Percentiles rank a stretch among this genome's conserved stretches.
Conservation (phyloP, 2,113 vertebrate genomes). For the Cercocebus atys region DNA sequence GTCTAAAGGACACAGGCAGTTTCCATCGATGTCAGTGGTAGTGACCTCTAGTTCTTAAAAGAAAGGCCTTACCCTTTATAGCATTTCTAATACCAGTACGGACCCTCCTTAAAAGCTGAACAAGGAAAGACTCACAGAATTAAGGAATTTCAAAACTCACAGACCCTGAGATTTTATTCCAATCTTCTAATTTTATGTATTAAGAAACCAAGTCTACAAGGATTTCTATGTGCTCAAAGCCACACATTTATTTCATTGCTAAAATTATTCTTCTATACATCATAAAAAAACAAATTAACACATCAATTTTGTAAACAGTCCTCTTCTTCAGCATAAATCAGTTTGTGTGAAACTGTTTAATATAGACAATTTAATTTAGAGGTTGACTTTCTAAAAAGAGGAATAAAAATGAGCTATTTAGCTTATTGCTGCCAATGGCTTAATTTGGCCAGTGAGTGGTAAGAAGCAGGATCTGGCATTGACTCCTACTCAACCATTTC, state of each 20-base stretch:
- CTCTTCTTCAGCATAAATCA: not conserved
- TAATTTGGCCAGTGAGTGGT: not conserved
- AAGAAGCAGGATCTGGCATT: not conserved
- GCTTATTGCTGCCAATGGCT: not conserved
- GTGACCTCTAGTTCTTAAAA: constrained; percentile 52
- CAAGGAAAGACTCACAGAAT: not conserved
- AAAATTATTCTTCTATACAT: not conserved
- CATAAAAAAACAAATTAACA: not conserved
- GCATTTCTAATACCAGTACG: not conserved
- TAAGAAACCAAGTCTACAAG: not conserved
- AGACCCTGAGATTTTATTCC: not conserved
- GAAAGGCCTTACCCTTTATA: not conserved
- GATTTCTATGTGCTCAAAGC: not conserved
- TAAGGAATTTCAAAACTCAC: constrained; percentile 17
- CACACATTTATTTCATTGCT: not conserved
- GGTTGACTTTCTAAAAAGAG: not conserved
- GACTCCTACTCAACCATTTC: not conserved
- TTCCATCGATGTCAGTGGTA: constrained; percentile 58
- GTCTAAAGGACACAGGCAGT: constrained; percentile 55
- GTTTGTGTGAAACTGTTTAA: not conserved
- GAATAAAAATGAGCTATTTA: not conserved
- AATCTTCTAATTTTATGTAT: not conserved
- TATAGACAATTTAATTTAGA: not conserved
- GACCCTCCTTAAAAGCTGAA: not conserved
- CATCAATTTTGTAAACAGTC: not conserved